phyloP scores from a whole-genome alignment of 2,797 vertebrate species.

The Pelodytes ibericus region DNA sequence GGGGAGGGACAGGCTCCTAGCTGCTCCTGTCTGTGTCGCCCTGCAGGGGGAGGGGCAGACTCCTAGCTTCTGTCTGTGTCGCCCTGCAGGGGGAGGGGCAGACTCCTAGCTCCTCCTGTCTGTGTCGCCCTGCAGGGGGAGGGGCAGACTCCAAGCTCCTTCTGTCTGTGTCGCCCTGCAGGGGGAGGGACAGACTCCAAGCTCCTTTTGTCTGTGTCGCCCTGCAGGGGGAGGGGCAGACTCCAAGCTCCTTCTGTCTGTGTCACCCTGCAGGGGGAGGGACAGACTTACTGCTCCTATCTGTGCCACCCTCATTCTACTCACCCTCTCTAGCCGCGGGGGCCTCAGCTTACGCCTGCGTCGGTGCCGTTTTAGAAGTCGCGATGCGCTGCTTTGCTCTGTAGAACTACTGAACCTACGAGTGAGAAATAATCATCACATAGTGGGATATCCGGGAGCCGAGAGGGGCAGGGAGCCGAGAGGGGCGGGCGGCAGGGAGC shows the following conservation, averaged over 20 bases:
- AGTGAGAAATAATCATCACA: neutral
- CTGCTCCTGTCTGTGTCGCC: neutral
- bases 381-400: constrained; percentile 88
- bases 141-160: too few species aligned
- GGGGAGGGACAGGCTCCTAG: neutral
- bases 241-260: too few species aligned
- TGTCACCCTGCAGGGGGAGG: neutral
- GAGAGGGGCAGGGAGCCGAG: too few species aligned
- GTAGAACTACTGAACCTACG: constrained; percentile 90
- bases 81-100: neutral
- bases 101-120: too few species aligned
- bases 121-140: neutral
- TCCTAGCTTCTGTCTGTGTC: neutral
- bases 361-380: constrained; percentile 88
- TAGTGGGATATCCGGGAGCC: too few species aligned
- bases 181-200: neutral
- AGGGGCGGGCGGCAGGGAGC: too few species aligned
- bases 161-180: neutral
- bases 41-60: neutral
- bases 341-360: constrained; percentile 89
- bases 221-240: neutral
- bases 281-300: too few species aligned
- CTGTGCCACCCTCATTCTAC: too few species aligned
- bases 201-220: neutral
- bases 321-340: constrained; percentile 85